Evolutionary conservation across 2,797 vertebrate genomes (phyloP).

Genomic region (Pelochelys cantorii): DNA sequence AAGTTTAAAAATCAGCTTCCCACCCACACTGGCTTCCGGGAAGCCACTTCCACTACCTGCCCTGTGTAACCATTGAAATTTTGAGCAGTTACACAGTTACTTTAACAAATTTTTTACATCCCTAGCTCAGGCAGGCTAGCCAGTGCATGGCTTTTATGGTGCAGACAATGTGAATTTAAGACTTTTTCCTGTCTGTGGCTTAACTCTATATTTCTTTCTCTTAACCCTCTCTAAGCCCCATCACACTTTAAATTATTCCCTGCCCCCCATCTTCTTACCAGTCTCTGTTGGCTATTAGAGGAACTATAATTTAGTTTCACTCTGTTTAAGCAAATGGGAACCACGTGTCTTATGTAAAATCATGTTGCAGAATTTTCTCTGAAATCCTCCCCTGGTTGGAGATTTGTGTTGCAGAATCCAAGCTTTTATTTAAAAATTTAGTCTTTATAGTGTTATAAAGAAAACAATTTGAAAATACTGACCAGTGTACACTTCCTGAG

Average conservation of each 20-base stretch:
- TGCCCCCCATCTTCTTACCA: neutral
- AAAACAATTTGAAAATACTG: neutral
- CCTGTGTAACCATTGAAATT: no score
- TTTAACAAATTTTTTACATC: no score
- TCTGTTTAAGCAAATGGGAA: neutral
- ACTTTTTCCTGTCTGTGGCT: neutral
- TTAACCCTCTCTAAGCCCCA: neutral
- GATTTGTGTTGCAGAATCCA: neutral
- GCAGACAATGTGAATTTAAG: neutral
- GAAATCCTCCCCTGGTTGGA: neutral
- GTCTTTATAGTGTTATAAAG: neutral
- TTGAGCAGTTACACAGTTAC: no score
- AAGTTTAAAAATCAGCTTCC: no score
- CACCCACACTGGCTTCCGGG: no score
- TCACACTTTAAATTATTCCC: neutral
- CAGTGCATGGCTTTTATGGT: neutral
- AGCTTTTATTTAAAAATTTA: neutral
- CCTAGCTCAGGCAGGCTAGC: neutral
- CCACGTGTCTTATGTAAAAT: neutral
- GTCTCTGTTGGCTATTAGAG: neutral
- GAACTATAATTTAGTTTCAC: neutral
- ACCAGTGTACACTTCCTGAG: fast-evolving
- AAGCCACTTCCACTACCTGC: no score
- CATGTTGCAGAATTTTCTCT: neutral
- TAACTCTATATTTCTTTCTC: neutral